Conservation (phyloP, 2,113 vertebrate species). For the Psammodynastes pulverulentus region DNA sequence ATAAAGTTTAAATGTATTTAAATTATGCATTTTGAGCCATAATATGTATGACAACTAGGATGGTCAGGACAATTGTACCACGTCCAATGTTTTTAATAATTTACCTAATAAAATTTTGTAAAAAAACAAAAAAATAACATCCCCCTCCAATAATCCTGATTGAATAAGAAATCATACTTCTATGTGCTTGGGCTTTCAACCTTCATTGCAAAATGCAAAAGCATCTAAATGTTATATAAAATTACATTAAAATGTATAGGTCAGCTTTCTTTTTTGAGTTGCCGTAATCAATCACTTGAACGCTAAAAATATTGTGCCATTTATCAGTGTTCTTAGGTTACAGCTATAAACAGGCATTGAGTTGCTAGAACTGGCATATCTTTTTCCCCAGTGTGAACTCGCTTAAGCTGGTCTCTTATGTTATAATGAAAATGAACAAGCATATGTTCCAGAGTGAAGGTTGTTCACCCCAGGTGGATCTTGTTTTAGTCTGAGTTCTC, state of each 20-base stretch:
- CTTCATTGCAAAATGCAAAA: not conserved
- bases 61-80: no score
- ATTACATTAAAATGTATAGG: not conserved
- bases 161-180: not conserved
- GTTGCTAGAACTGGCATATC: not conserved
- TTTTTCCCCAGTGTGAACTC: not conserved
- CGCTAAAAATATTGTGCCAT: constrained; percentile 21
- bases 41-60: no score
- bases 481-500: not conserved
- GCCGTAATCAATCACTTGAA: constrained; percentile 16
- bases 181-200: not conserved
- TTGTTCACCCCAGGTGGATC: not conserved
- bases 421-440: not conserved
- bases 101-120: no score
- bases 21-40: no score
- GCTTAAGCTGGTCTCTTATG: not conserved
- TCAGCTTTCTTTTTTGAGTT: constrained; percentile 25
- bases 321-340: not conserved
- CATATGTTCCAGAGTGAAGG: constrained; percentile 16
- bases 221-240: not conserved
- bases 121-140: no score
- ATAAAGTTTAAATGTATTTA: no score
- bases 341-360: not conserved
- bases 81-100: no score
- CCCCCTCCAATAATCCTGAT: not conserved